Percentiles rank a stretch among this genome's conserved stretches.
phyloP scores from a whole-genome alignment of 2,888 invertebrate species.

The Tupiocoris notatus region DNA sequence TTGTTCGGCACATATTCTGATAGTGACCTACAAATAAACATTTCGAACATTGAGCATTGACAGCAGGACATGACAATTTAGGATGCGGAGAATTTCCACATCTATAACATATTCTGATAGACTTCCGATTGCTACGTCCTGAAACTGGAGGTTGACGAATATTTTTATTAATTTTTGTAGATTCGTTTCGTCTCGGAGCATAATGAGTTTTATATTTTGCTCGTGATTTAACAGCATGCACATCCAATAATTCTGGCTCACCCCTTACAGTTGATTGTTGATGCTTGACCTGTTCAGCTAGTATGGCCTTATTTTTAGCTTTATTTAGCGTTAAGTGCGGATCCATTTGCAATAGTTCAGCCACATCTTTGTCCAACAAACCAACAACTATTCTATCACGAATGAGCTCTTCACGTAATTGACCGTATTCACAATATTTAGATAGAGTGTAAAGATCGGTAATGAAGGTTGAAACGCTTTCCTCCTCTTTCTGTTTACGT shows the following conservation, averaged over 20 bases:
- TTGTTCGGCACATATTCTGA: background rate
- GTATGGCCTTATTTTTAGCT: background rate
- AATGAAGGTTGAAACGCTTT: constrained; percentile 10
- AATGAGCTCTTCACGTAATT: constrained; percentile 49
- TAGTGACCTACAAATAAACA: background rate
- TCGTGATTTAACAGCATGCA: background rate
- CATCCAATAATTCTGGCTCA: background rate
- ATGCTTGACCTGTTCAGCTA: constrained; percentile 16
- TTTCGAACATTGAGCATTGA: background rate
- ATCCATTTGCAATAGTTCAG: background rate
- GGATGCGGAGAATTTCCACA: background rate
- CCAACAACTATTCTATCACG: constrained; percentile 50
- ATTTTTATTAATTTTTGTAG: no score
- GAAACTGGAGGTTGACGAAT: background rate
- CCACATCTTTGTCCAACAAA: background rate
- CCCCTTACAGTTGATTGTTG: constrained; percentile 10
- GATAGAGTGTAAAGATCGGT: constrained; percentile 44
- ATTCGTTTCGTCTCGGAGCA: background rate
- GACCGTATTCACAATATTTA: constrained; percentile 48
- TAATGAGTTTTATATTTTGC: background rate
- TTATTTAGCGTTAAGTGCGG: background rate
- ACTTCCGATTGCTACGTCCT: background rate
- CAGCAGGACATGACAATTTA: constrained; percentile 2
- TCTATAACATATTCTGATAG: background rate
- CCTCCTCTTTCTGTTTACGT: constrained; percentile 15